These are phyloP conservation scores for Melanargia galathea DNA, from an alignment of 2,888 invertebrate species.

Conservation along the genomic window DNA sequence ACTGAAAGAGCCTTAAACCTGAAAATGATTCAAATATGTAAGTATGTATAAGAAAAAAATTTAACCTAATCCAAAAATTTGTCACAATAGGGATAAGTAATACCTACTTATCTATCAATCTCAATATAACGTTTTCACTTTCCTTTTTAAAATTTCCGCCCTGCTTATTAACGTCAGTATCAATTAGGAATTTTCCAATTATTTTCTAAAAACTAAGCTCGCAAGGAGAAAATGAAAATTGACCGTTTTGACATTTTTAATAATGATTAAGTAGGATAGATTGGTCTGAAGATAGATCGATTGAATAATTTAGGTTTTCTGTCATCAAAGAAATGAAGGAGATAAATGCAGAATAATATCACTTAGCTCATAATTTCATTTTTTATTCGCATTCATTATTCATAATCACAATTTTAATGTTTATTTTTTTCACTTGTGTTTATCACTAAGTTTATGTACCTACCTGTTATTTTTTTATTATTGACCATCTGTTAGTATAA, in stretches of 20 bases:
- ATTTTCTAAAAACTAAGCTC: conserved; percentile 1
- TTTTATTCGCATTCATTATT: too few species aligned
- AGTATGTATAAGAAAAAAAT: too few species aligned
- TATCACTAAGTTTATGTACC: too few species aligned
- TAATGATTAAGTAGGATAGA: neutral
- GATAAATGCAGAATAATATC: neutral
- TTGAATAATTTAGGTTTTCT: too few species aligned
- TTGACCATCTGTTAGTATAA: too few species aligned
- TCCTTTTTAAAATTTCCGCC: neutral
- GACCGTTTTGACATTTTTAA: conserved; percentile 1
- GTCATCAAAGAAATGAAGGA: neutral
- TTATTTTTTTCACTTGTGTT: too few species aligned
- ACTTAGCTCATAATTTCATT: neutral
- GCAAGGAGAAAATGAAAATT: conserved; percentile 11
- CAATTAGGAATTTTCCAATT: conserved; percentile 3
- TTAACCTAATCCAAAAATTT: neutral
- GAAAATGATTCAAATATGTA: too few species aligned
- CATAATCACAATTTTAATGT: too few species aligned
- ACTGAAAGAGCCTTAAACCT: too few species aligned
- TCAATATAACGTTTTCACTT: neutral
- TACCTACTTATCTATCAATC: conserved; percentile 1
- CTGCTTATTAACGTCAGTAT: conserved; percentile 3
- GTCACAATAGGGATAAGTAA: neutral
- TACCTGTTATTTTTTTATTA: too few species aligned
- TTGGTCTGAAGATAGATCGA: neutral